Evolutionary conservation across 1,140 invertebrate genomes (phyloP), one percentile per base, ranked within the genome.

Genomic region (Bombus sibiricus): DNA sequence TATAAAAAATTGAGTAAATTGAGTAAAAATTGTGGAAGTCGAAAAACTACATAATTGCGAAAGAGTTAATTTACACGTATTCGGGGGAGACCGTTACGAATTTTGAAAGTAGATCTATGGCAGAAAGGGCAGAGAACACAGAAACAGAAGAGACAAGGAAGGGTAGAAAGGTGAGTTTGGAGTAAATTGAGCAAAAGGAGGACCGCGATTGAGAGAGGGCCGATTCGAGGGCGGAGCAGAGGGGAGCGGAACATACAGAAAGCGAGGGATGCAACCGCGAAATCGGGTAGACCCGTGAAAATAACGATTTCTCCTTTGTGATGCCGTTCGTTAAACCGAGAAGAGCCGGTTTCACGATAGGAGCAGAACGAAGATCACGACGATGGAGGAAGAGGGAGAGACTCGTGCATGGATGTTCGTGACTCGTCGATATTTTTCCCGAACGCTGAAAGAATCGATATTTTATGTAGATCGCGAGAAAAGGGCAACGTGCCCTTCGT

Each of bases 381-480:
- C 13, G 32, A 22, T 12, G 1, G 18, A 37, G 1, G 28, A 22
- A 41, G 68, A 77, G 68, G 43, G 81, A 57, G 62, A 57, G 34
- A 13, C 39, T 85, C 80, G 83, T 72, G 83, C 80, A 80, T 85
- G 76, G 80, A 71, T 68, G 69, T 89, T 86, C 90, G 91, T 94
- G 93, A 94, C 93, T 93, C 82, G 92, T 47, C 91, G 89, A 92
- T 83, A 91, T 93, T 94, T 93, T 87, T 88, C 88, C 80, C 78
- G 68, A 53, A 88, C 71, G 57, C 62, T 66, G 84, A 79, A 64
- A 75, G 89, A 91, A 93, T 92, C 87, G 90, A 92, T 91, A 89
- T 92, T 94, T 94, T 93, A 94, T 93, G 93, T 91, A 94, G 91
- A 94, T 94, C 90, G 79, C 79, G 89, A 74, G 85, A 81, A 89